Percentiles rank a stretch among this genome's conserved stretches.
Evolutionary conservation across 2,888 invertebrate genomes (phyloP).

Genomic region (Drosophila borborema): DNA sequence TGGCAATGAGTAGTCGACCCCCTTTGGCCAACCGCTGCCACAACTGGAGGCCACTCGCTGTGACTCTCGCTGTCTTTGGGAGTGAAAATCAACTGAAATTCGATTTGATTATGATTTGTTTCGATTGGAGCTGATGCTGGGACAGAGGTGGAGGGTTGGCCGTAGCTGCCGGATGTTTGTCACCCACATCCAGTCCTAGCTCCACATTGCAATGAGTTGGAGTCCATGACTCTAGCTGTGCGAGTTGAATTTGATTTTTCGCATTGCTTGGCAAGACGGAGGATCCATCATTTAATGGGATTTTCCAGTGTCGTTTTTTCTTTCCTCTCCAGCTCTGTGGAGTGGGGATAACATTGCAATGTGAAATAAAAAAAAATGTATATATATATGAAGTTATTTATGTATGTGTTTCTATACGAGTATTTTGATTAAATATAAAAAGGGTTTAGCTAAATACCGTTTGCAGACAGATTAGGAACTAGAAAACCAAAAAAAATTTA

Average conservation of each 20-base stretch:
- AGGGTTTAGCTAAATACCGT: background rate
- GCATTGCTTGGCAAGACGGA: constrained; percentile 50
- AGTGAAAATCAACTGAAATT: constrained; percentile 80
- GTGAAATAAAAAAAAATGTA: background rate
- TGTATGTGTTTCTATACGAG: background rate
- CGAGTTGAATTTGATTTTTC: constrained; percentile 69
- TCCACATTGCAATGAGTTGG: constrained; percentile 58
- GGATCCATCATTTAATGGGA: constrained; percentile 48
- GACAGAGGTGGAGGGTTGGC: background rate
- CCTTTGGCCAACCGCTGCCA: constrained; percentile 5
- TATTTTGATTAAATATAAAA: background rate
- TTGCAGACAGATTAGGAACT: too few relatives aligned
- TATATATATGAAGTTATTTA: background rate
- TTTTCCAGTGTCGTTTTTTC: constrained; percentile 51
- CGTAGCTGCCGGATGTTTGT: background rate
- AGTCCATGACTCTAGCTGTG: constrained; percentile 54
- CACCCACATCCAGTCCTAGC: background rate
- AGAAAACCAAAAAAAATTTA: background rate
- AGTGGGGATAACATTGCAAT: background rate
- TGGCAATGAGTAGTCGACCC: constrained; percentile 47
- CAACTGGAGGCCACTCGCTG: constrained; percentile 44
- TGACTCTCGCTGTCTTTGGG: constrained; percentile 69
- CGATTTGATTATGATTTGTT: constrained; percentile 81
- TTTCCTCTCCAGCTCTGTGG: background rate
- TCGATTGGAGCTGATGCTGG: constrained; percentile 54